These are phyloP conservation scores for Microhierax caerulescens DNA, from an alignment of 2,797 vertebrate species.

Conservation along the genomic window DNA sequence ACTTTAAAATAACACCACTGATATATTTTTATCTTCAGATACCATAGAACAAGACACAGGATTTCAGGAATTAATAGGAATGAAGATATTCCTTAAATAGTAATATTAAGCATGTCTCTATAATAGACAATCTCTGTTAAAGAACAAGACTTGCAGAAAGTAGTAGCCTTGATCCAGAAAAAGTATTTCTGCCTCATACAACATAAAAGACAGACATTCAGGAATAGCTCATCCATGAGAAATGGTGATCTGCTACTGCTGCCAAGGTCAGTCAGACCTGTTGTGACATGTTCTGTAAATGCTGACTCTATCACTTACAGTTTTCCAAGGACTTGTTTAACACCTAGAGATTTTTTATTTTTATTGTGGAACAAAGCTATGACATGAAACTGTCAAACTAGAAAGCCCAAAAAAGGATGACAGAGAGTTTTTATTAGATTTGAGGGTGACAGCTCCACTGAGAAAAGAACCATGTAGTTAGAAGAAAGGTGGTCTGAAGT, in stretches of 20 bases:
- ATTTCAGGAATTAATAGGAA: background rate
- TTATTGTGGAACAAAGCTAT: conserved; percentile 42
- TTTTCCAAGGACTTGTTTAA: conserved; percentile 57
- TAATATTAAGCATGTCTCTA: background rate
- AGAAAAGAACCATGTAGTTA: background rate
- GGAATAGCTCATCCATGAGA: conserved; percentile 43
- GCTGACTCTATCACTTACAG: conserved; percentile 21
- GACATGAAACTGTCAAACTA: background rate
- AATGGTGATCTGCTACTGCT: conserved; percentile 28
- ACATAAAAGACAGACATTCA: background rate
- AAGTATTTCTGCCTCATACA: conserved; percentile 18
- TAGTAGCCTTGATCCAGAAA: conserved; percentile 33
- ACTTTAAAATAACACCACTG: background rate
- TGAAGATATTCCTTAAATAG: background rate
- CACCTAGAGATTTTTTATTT: conserved; percentile 23
- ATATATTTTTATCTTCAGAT: background rate
- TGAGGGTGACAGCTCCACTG: background rate
- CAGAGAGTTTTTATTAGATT: conserved; percentile 18
- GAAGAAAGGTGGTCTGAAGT: background rate
- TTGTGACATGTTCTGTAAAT: conserved; percentile 25
- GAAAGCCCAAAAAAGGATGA: conserved; percentile 25
- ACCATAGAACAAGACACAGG: background rate
- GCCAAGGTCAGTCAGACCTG: conserved; percentile 40
- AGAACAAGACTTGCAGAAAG: background rate
- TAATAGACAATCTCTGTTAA: background rate